Percentiles rank a stretch among this genome's conserved stretches.
Conservation (phyloP, 1,140 invertebrate species). For the Penaeus indicus region DNA sequence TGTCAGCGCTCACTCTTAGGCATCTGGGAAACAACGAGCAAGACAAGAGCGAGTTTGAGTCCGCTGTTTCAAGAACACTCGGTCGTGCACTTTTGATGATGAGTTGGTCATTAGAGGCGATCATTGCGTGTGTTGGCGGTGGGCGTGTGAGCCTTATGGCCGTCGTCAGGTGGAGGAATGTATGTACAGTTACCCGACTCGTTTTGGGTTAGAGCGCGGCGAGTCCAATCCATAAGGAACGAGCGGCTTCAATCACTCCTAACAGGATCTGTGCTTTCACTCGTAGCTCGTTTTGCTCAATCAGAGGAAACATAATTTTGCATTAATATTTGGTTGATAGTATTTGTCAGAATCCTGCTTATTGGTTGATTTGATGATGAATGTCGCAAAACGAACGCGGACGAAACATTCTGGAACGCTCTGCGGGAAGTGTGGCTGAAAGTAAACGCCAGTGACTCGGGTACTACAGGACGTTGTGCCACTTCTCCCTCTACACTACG, state of each 20-base stretch:
- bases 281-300: not conserved
- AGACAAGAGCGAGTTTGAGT: too few species aligned
- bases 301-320: not conserved
- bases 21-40: too few species aligned
- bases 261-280: not conserved
- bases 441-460: slow-evolving; percentile 45
- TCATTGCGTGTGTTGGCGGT: not conserved
- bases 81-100: too few species aligned
- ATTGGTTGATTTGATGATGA: too few species aligned
- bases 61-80: too few species aligned
- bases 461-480: slow-evolving; percentile 42
- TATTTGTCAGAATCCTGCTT: too few species aligned
- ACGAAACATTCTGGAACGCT: not conserved
- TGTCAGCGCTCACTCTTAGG: too few species aligned
- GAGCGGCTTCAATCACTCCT: not conserved
- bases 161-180: slow-evolving; percentile 36
- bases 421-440: slow-evolving; percentile 17
- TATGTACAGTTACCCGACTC: slow-evolving; percentile 37
- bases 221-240: not conserved
- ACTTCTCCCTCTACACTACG: slow-evolving; percentile 38
- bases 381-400: not conserved
- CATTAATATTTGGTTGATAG: too few species aligned
- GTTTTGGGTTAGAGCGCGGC: not conserved
- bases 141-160: slow-evolving; percentile 12
- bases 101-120: too few species aligned